Evolutionary conservation across 2,888 invertebrate genomes (phyloP).

Genomic region (Deilephila porcellus): DNA sequence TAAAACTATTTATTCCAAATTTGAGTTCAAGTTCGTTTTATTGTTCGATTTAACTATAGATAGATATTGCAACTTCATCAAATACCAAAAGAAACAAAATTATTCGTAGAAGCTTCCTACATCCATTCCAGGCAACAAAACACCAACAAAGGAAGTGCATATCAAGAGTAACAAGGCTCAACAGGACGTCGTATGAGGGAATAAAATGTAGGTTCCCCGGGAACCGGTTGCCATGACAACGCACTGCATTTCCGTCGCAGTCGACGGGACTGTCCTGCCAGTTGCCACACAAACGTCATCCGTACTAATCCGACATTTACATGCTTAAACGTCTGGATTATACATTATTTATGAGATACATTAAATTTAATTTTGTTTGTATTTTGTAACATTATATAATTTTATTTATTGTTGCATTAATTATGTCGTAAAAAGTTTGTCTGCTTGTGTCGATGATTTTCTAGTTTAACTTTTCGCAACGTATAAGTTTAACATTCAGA

Average conservation of each 20-base stretch:
- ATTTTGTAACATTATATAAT: no score
- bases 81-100: no score
- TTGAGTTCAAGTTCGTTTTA: no score
- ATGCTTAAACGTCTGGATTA: background rate
- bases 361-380: no score
- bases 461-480: no score
- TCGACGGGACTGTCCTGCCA: constrained; percentile 16
- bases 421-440: no score
- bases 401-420: no score
- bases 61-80: no score
- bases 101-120: background rate
- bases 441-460: no score
- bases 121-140: constrained; percentile 20
- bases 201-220: constrained; percentile 47
- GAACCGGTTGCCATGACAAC: constrained; percentile 38
- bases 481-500: no score
- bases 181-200: constrained; percentile 31
- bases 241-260: constrained; percentile 34
- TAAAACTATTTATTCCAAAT: no score
- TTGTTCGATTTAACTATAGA: no score
- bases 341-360: background rate
- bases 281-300: constrained; percentile 7
- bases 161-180: constrained; percentile 20
- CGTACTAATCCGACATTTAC: background rate
- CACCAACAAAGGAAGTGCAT: constrained; percentile 24